These are phyloP conservation scores for Tiphia femorata DNA, from an alignment of 2,888 invertebrate species.

Conservation along the genomic window DNA sequence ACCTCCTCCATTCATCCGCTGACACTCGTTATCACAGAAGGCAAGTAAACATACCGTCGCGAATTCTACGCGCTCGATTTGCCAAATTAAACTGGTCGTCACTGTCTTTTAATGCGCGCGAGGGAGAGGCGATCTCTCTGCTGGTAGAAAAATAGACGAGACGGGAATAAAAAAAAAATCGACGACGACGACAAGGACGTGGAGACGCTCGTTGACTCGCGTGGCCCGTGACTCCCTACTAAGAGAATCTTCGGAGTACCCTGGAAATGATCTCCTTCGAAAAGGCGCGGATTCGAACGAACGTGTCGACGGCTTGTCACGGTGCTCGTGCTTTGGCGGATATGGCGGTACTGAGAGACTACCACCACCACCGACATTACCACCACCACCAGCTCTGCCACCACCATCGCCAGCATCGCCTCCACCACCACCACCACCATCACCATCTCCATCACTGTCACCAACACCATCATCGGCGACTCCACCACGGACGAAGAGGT, in stretches of 20 bases:
- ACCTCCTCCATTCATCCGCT: too few relatives aligned
- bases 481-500: neutral
- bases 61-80: too few relatives aligned
- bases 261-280: constrained; percentile 7
- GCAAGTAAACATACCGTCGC: too few relatives aligned
- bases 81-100: too few relatives aligned
- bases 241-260: too few relatives aligned
- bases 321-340: constrained; percentile 65
- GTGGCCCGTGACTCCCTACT: constrained; percentile 13
- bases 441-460: constrained; percentile 13
- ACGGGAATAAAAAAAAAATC: too few relatives aligned
- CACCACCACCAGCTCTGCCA: constrained; percentile 24
- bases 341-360: constrained; percentile 66
- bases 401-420: constrained; percentile 21
- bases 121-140: too few relatives aligned
- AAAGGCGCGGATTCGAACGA: constrained; percentile 29
- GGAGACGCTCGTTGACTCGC: too few relatives aligned
- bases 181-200: too few relatives aligned
- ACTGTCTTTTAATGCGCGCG: too few relatives aligned
- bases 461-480: constrained; percentile 7
- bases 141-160: too few relatives aligned
- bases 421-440: constrained; percentile 10
- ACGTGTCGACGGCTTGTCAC: constrained; percentile 48
- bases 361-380: constrained; percentile 32
- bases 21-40: too few relatives aligned